A percentile compares a stretch with the other conserved stretches of the same genome.
Evolutionary conservation across 2,888 invertebrate species (phyloP).

Genomic region (Lissocephala sabroskyi): DNA sequence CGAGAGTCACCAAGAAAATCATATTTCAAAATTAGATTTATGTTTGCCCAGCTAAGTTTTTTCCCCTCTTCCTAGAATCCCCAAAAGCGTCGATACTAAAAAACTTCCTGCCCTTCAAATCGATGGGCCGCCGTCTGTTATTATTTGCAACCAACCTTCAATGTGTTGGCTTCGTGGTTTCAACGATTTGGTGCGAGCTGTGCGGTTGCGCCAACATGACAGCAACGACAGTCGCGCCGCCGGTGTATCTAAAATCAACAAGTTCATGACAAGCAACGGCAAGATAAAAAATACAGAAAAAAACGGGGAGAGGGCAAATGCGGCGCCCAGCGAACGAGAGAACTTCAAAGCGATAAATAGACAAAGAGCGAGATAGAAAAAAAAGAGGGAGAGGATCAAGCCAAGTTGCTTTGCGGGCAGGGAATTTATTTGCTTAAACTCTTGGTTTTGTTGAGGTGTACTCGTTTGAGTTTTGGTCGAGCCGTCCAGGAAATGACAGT

Average conservation of each 20-base stretch:
- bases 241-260: conserved; percentile 57
- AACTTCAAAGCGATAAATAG: too few relatives aligned
- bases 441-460: too few relatives aligned
- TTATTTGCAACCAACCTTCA: conserved; percentile 49
- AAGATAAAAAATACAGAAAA: conserved; percentile 39
- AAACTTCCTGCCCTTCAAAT: conserved; percentile 26
- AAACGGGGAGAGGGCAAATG: conserved; percentile 38
- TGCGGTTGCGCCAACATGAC: conserved; percentile 38
- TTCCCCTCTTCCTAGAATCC: neutral
- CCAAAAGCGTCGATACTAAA: conserved; percentile 12
- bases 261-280: conserved; percentile 49
- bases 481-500: too few relatives aligned
- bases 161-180: conserved; percentile 40
- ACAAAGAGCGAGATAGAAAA: too few relatives aligned
- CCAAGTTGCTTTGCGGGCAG: too few relatives aligned
- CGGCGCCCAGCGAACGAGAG: too few relatives aligned
- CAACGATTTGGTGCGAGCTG: conserved; percentile 42
- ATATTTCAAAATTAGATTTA: conserved; percentile 31
- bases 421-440: too few relatives aligned
- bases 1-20: conserved; percentile 10
- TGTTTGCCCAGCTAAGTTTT: conserved; percentile 37
- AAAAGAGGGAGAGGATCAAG: too few relatives aligned
- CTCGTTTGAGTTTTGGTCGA: too few relatives aligned
- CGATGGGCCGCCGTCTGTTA: conserved; percentile 11
- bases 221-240: conserved; percentile 17